Percentiles rank a stretch among this genome's conserved stretches.
These are phyloP conservation scores for Craterocephalus amniculus DNA, from an alignment of 2,797 vertebrate genomes.

Conservation along the genomic window DNA sequence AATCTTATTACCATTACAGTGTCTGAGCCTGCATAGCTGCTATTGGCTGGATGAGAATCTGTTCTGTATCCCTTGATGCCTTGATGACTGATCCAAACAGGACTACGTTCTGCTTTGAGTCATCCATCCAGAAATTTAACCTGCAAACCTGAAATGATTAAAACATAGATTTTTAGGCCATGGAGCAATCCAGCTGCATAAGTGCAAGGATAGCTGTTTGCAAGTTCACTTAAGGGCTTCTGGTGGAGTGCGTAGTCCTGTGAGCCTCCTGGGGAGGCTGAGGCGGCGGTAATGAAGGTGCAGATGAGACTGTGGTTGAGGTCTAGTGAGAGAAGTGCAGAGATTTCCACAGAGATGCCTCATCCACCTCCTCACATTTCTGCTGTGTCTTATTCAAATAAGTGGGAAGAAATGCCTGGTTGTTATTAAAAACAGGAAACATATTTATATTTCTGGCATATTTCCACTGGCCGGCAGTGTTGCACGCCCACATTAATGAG, in stretches of 20 bases:
- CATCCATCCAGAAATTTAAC: constrained; percentile 34
- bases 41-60: no score
- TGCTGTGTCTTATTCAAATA: constrained; percentile 25
- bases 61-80: no score
- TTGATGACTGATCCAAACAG: constrained; percentile 22
- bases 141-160: constrained; percentile 54
- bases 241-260: constrained; percentile 45
- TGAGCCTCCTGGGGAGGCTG: constrained; percentile 51
- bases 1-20: neutral
- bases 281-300: constrained; percentile 54
- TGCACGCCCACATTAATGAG: neutral
- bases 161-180: constrained; percentile 39
- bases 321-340: constrained; percentile 25
- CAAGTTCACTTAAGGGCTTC: constrained; percentile 58
- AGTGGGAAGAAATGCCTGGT: constrained; percentile 11
- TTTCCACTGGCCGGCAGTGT: constrained; percentile 12
- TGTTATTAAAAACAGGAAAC: constrained; percentile 13
- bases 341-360: constrained; percentile 39
- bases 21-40: no score
- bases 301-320: constrained; percentile 30
- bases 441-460: neutral
- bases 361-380: constrained; percentile 6
- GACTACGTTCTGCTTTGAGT: constrained; percentile 10
- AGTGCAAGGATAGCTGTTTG: constrained; percentile 60
- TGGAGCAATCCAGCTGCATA: constrained; percentile 47